A percentile compares a stretch with the other conserved stretches of the same genome.
Conservation (phyloP, 2,113 vertebrate species). For the Osmerus eperlanus region DNA sequence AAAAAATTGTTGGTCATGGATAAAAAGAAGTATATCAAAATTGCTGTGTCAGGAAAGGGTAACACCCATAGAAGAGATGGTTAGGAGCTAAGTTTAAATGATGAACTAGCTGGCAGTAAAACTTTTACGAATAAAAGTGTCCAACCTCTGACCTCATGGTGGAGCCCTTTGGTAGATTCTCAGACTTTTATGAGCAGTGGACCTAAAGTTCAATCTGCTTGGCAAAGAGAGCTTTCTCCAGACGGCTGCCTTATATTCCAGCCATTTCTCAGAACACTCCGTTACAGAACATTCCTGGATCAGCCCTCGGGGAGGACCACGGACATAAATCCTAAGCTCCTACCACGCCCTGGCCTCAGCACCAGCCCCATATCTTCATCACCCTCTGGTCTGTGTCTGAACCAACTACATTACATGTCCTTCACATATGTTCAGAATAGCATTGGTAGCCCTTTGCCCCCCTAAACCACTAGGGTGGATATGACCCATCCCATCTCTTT, state of each 20-base stretch:
- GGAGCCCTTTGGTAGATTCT: too few species aligned
- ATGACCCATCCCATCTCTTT: conserved; percentile 23
- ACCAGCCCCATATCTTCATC: conserved; percentile 31
- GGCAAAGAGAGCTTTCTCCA: not conserved
- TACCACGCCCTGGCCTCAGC: not conserved
- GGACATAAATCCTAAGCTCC: not conserved
- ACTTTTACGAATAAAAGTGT: too few species aligned
- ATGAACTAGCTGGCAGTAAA: too few species aligned
- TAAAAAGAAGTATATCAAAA: conserved; percentile 9
- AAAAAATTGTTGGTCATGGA: conserved; percentile 11
- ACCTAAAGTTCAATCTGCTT: not conserved
- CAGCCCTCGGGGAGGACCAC: too few species aligned
- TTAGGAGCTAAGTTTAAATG: not conserved
- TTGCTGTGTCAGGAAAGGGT: not conserved
- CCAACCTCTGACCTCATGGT: too few species aligned
- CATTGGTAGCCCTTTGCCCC: too few species aligned
- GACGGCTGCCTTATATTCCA: conserved; percentile 27
- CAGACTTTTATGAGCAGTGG: not conserved
- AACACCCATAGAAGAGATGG: not conserved
- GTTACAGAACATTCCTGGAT: too few species aligned
- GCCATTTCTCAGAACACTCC: conserved; percentile 13
- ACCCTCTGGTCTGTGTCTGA: conserved; percentile 19
- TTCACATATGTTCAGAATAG: too few species aligned
- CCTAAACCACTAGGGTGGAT: conserved; percentile 12
- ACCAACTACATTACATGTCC: conserved; percentile 12